These are phyloP conservation scores for Danio tinwini DNA, from an alignment of 2,797 vertebrate genomes.

Conservation along the genomic window DNA sequence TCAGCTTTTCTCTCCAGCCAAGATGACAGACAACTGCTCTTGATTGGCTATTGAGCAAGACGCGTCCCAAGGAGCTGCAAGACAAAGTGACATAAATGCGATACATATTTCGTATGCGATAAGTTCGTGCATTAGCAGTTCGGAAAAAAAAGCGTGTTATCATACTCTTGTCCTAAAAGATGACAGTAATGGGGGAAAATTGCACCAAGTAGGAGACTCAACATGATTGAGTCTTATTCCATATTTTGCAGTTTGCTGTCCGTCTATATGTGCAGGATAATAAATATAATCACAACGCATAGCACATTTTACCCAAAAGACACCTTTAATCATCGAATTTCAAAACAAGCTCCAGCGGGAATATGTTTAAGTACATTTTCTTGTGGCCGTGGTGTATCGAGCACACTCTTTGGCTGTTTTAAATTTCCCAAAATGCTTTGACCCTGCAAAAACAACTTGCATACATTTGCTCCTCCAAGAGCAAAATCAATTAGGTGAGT, in stretches of 20 bases:
- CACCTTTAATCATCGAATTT: constrained; percentile 43
- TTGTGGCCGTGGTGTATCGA: neutral
- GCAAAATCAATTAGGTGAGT: constrained; percentile 50
- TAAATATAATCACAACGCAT: constrained; percentile 5
- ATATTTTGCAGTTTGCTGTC: constrained; percentile 9
- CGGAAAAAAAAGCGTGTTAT: neutral
- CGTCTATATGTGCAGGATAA: neutral
- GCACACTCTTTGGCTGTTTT: neutral
- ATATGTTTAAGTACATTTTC: constrained; percentile 47
- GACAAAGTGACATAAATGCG: constrained; percentile 47
- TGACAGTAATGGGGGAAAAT: constrained; percentile 37
- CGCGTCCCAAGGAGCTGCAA: constrained; percentile 45
- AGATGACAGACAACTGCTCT: constrained; percentile 55
- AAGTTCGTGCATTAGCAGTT: constrained; percentile 17
- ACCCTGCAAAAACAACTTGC: constrained; percentile 27
- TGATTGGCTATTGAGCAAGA: constrained; percentile 48
- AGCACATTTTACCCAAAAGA: constrained; percentile 18
- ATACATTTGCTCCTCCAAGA: constrained; percentile 44
- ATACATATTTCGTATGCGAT: constrained; percentile 37
- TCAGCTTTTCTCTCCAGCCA: constrained; percentile 52
- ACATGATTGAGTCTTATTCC: constrained; percentile 10
- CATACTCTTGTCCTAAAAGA: constrained; percentile 22
- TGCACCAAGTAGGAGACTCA: neutral
- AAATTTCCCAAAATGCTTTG: neutral
- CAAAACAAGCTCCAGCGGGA: neutral